A percentile compares a stretch with the other conserved stretches of the same genome.
These are phyloP conservation scores for Limnephilus marmoratus DNA, from an alignment of 2,888 invertebrate genomes.

Conservation along the genomic window DNA sequence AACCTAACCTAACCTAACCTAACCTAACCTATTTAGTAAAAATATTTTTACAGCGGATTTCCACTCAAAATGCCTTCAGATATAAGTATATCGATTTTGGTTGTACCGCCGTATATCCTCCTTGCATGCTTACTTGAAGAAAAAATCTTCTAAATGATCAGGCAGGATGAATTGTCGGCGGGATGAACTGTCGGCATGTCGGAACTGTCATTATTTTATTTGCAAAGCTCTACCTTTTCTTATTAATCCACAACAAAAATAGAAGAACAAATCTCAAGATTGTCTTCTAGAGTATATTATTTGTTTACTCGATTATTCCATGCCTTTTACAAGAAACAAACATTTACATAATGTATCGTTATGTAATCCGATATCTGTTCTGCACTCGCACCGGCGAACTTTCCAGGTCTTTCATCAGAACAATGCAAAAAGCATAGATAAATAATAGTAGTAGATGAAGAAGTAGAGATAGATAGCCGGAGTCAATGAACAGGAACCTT, in stretches of 20 bases:
- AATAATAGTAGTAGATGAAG: not conserved
- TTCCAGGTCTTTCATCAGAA: not conserved
- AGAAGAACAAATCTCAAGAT: not conserved
- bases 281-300: not conserved
- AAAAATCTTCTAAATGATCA: too few species aligned
- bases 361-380: not conserved
- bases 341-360: not conserved
- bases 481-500: constrained; percentile 2
- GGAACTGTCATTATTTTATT: too few species aligned
- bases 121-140: too few species aligned
- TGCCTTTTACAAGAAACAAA: not conserved
- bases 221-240: too few species aligned
- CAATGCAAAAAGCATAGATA: constrained; percentile 2
- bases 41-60: too few species aligned
- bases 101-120: too few species aligned
- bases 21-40: too few species aligned
- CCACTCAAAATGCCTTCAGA: too few species aligned
- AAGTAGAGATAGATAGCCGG: not conserved
- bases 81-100: too few species aligned
- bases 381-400: not conserved
- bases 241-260: not conserved
- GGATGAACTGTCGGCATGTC: too few species aligned
- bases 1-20: too few species aligned
- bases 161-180: too few species aligned
- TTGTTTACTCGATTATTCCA: not conserved